Percentiles rank a stretch among this genome's conserved stretches.
phyloP scores from a whole-genome alignment of 2,113 vertebrate genomes.

The Takifugu bimaculatus region DNA sequence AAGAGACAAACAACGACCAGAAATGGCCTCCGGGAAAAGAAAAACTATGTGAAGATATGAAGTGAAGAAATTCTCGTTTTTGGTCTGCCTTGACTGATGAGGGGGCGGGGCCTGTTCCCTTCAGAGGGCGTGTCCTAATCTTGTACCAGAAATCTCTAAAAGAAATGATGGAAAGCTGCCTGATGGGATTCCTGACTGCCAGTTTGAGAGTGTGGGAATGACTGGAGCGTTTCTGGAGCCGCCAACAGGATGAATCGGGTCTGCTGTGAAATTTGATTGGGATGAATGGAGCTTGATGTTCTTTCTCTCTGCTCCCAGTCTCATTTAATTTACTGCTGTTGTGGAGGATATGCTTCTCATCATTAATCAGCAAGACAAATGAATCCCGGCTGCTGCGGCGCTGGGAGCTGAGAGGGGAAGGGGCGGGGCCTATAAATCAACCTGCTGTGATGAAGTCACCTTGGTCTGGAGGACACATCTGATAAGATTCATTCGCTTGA shows the following conservation, averaged over 20 bases:
- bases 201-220: slow-evolving; percentile 37
- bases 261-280: slow-evolving; percentile 63
- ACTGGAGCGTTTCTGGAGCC: slow-evolving; percentile 39
- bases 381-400: slow-evolving; percentile 58
- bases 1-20: no score
- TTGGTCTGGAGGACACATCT: slow-evolving; percentile 65
- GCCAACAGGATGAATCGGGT: slow-evolving; percentile 58
- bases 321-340: slow-evolving; percentile 74
- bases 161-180: no score
- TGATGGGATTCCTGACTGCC: no score
- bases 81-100: no score
- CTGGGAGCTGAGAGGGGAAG: slow-evolving; percentile 29
- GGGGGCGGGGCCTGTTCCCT: no score
- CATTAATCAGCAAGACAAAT: slow-evolving; percentile 77
- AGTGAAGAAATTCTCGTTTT: no score
- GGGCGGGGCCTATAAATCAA: slow-evolving; percentile 59
- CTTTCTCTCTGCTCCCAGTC: slow-evolving; percentile 68
- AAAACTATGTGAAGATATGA: no score
- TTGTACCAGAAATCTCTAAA: no score
- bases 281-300: slow-evolving; percentile 71
- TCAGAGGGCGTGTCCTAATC: no score
- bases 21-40: no score
- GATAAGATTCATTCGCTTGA: slow-evolving; percentile 71
- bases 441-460: slow-evolving; percentile 72
- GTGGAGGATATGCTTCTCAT: slow-evolving; percentile 72